Percentiles rank a stretch among this genome's conserved stretches.
phyloP scores from a whole-genome alignment of 2,888 invertebrate species.

The Sceliomorpha sp. region DNA sequence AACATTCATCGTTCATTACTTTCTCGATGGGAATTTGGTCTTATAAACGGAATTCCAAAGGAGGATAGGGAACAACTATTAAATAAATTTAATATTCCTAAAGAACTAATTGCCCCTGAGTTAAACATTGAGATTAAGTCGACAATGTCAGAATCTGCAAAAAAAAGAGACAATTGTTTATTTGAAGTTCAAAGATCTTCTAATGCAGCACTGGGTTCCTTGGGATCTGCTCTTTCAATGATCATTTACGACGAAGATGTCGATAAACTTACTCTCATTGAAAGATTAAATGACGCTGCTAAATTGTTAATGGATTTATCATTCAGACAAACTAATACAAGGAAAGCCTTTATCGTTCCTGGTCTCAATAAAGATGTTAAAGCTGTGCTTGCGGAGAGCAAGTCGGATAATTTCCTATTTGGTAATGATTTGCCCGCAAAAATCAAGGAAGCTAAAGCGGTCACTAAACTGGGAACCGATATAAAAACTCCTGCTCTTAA shows the following conservation, averaged over 20 bases:
- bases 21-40: constrained; percentile 16
- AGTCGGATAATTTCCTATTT: constrained; percentile 9
- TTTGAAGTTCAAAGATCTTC: constrained; percentile 37
- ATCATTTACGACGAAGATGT: constrained; percentile 31
- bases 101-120: constrained; percentile 27
- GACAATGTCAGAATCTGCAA: constrained; percentile 35
- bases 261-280: constrained; percentile 19
- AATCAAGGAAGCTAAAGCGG: constrained; percentile 6
- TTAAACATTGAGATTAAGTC: constrained; percentile 44
- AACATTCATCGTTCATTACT: constrained; percentile 29
- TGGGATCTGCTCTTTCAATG: constrained; percentile 27
- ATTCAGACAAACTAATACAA: constrained; percentile 5
- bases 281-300: constrained; percentile 19
- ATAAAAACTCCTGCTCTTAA: background rate
- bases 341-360: constrained; percentile 22
- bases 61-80: constrained; percentile 25
- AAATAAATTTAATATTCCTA: constrained; percentile 30
- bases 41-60: constrained; percentile 21
- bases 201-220: constrained; percentile 23
- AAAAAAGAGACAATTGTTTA: constrained; percentile 40
- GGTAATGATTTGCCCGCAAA: constrained; percentile 8
- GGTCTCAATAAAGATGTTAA: constrained; percentile 12
- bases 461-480: constrained; percentile 1
- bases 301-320: constrained; percentile 11
- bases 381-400: constrained; percentile 8